These are phyloP conservation scores for Halictus ligatus DNA, from an alignment of 2,888 invertebrate species.

Conservation along the genomic window DNA sequence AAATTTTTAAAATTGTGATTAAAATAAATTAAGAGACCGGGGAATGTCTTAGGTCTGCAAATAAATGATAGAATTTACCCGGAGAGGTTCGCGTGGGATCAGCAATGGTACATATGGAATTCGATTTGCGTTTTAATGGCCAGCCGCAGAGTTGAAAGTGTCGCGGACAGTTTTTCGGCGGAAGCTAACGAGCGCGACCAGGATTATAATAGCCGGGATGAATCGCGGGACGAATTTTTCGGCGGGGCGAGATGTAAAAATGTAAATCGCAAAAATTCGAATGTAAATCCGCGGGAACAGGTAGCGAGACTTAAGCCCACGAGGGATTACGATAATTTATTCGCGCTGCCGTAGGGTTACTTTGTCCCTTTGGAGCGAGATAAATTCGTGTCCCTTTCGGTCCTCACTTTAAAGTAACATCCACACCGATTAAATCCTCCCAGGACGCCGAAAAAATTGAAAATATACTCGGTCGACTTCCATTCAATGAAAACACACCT, in stretches of 20 bases:
- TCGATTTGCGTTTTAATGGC: neutral
- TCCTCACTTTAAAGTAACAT: slow-evolving; percentile 55
- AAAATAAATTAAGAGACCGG: neutral
- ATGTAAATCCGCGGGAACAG: slow-evolving; percentile 65
- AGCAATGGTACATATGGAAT: neutral
- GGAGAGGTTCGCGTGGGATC: neutral
- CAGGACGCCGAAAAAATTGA: slow-evolving; percentile 1
- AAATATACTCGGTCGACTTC: neutral
- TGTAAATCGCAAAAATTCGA: slow-evolving; percentile 76
- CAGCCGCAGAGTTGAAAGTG: neutral
- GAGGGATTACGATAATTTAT: slow-evolving; percentile 73
- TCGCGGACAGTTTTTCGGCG: slow-evolving; percentile 22
- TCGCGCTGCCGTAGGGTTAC: slow-evolving; percentile 72
- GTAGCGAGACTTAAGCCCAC: slow-evolving; percentile 54
- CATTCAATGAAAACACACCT: neutral
- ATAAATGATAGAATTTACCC: neutral
- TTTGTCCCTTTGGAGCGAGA: slow-evolving; percentile 74
- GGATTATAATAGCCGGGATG: slow-evolving; percentile 36
- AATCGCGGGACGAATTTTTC: slow-evolving; percentile 33
- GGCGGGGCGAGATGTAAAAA: slow-evolving; percentile 57
- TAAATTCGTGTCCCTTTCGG: slow-evolving; percentile 71
- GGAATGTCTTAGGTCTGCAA: neutral
- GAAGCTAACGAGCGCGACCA: slow-evolving; percentile 1
- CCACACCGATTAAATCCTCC: slow-evolving; percentile 53
- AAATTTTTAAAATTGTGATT: neutral